These are phyloP conservation scores for Acipenser ruthenus DNA, from an alignment of 2,797 vertebrate genomes.

Conservation along the genomic window DNA sequence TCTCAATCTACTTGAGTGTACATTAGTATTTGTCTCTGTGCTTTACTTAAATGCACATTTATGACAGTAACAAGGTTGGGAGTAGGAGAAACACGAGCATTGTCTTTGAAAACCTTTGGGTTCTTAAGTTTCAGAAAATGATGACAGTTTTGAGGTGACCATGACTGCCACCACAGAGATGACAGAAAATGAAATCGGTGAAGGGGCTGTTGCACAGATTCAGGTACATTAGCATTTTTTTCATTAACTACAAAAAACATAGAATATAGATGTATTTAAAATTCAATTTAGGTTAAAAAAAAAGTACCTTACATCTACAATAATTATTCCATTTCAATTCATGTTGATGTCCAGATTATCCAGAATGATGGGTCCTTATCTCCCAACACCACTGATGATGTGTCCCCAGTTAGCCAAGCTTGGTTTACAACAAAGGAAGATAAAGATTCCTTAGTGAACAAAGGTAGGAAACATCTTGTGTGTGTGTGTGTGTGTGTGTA, in stretches of 20 bases:
- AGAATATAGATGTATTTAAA: neutral
- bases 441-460: slow-evolving; percentile 93
- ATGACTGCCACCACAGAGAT: slow-evolving; percentile 86
- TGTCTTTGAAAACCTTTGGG: too few species aligned
- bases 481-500: too few species aligned
- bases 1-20: too few species aligned
- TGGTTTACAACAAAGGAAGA: slow-evolving; percentile 99
- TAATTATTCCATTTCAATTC: slow-evolving; percentile 8
- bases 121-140: slow-evolving; percentile 77
- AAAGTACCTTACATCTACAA: too few species aligned
- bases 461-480: slow-evolving; percentile 59
- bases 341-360: slow-evolving; percentile 60
- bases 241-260: slow-evolving; percentile 1
- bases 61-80: too few species aligned
- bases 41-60: too few species aligned
- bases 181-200: slow-evolving; percentile 72
- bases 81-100: too few species aligned
- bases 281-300: neutral
- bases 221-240: slow-evolving; percentile 56
- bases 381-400: slow-evolving; percentile 70
- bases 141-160: slow-evolving; percentile 94
- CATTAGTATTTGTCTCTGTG: too few species aligned
- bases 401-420: slow-evolving; percentile 91
- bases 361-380: slow-evolving; percentile 74
- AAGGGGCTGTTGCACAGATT: slow-evolving; percentile 80